These are phyloP conservation scores for Haliaeetus vocifer DNA, from an alignment of 2,797 vertebrate genomes.

Conservation along the genomic window DNA sequence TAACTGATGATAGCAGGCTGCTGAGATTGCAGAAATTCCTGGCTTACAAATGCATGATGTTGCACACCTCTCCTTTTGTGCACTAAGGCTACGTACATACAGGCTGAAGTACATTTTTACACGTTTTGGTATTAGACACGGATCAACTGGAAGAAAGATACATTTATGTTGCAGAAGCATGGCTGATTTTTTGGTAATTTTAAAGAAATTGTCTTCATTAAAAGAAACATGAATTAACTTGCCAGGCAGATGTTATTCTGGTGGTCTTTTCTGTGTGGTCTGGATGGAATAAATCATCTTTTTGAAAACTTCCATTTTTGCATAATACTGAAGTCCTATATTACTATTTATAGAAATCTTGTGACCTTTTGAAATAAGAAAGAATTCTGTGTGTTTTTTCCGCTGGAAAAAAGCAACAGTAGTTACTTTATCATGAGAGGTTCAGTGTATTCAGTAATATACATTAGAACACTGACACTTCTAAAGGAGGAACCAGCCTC, in stretches of 20 bases:
- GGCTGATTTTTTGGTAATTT: neutral
- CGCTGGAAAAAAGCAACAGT: neutral
- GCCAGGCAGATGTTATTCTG: neutral
- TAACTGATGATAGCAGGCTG: neutral
- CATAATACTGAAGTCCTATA: slow-evolving; percentile 3
- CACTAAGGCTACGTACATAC: neutral
- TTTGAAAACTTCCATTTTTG: neutral
- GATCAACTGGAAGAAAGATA: neutral
- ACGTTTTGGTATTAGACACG: neutral
- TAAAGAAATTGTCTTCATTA: slow-evolving; percentile 17
- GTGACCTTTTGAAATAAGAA: slow-evolving; percentile 57
- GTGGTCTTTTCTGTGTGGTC: neutral
- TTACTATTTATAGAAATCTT: slow-evolving; percentile 38
- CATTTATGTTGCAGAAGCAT: neutral
- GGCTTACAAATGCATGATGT: neutral
- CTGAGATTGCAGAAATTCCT: neutral
- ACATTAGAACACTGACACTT: slow-evolving; percentile 48
- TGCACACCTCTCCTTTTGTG: neutral
- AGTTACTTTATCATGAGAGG: slow-evolving; percentile 50
- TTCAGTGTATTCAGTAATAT: slow-evolving; percentile 1
- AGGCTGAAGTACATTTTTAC: neutral
- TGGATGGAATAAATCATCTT: slow-evolving; percentile 12
- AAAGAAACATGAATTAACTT: slow-evolving; percentile 28
- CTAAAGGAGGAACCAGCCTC: slow-evolving; percentile 56
- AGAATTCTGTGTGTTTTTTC: neutral